Evolutionary conservation across 2,888 invertebrate species (phyloP), one percentile per base, ranked within the genome.

Genomic region (Alsophila aescularia): DNA sequence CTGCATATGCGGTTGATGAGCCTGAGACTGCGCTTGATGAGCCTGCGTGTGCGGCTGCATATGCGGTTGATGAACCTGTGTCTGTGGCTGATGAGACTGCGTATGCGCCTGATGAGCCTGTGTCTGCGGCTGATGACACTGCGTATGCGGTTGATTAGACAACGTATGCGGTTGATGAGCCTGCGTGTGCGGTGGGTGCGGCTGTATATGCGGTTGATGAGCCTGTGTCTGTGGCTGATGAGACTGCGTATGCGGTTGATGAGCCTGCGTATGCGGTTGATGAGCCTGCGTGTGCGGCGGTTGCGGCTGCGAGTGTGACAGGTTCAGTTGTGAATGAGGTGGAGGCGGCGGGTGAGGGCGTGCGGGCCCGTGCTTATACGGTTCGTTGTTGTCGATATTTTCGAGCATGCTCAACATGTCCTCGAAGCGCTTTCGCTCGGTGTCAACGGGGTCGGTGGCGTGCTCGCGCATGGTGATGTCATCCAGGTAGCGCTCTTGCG

Each of bases 321-420:
- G n/a, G n/a, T n/a, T n/a, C n/a, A n/a, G n/a, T n/a, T n/a, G n/a
- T n/a, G n/a, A n/a, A n/a, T n/a, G n/a, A 5, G 14, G 8, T 1
- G 32, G 40, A 0, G 49, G 7, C 24, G 24, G 24, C 24, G 24
- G 4, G 7, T 24, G 24, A 5, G 44, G 10, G 44, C 52, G 29
- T 13, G 54, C 27, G 10, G 31, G 24, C 40, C 58, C 75, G 70
- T 27, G 64, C 37, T 58, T 58, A 14, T 54, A 62, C 13, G 52
- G 44, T 21, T 64, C 62, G 7, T 52, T 45, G 43, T 60, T 59
- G 24, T 60, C 65, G 7, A 95, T 95, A 60, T 94, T 94, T 66
- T 95, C 94, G 36, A 95, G 86, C 92, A 95, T 94, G 72, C 94
- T 94, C 10, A 95, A 79, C 83, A 95, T 94, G 69, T 95, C 95